Conservation (phyloP, 2,113 vertebrate genomes). For the Taxidea taxus region DNA sequence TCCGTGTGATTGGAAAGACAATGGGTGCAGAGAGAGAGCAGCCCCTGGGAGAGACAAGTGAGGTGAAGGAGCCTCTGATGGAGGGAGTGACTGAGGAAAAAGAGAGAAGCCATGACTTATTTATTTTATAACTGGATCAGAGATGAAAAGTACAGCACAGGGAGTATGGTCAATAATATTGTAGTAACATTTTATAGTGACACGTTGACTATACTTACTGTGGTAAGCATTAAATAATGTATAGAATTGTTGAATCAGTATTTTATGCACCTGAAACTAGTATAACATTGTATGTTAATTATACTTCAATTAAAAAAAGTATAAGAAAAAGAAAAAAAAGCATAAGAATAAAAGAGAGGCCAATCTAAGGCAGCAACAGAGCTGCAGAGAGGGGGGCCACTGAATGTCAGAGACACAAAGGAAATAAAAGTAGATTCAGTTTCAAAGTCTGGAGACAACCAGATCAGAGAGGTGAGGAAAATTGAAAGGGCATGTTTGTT, state of each 20-base stretch:
- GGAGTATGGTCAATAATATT: background rate
- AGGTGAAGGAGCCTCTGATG: background rate
- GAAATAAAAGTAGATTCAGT: background rate
- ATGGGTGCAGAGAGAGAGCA: background rate
- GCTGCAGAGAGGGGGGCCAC: accelerated
- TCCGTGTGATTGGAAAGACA: background rate
- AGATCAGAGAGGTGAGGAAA: background rate
- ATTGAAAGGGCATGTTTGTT: background rate
- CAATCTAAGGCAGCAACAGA: background rate
- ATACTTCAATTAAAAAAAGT: background rate
- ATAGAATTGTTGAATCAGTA: background rate
- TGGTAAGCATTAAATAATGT: background rate
- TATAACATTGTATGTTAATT: background rate
- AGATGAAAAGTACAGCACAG: background rate
- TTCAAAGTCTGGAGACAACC: background rate
- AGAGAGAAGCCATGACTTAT: background rate
- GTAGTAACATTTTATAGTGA: background rate
- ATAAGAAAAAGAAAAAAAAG: background rate
- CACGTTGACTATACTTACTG: background rate
- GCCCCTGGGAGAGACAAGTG: background rate
- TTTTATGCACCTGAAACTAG: background rate
- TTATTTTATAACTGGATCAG: background rate
- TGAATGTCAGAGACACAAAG: background rate
- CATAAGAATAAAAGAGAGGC: background rate
- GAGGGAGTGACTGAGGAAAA: background rate